A percentile compares a stretch with the other conserved stretches of the same genome.
Conservation (phyloP, 35 echinoderm and acorn worm species). For the Anneissia japonica region DNA sequence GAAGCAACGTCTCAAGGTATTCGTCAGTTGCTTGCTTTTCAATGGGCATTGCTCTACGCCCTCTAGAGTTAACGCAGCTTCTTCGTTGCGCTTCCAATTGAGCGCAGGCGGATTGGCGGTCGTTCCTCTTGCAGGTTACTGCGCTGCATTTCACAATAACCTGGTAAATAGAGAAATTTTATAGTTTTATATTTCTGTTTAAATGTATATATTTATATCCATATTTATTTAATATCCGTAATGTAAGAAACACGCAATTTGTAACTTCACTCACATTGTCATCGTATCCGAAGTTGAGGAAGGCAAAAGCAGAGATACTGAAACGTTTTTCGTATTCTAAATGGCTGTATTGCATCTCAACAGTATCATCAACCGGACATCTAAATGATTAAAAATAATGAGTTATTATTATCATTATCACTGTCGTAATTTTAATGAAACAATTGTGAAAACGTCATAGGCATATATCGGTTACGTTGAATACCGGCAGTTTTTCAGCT, state of each 20-base stretch:
- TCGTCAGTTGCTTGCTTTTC: neutral
- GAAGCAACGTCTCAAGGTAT: neutral
- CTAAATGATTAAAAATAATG: neutral
- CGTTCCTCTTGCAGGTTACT: neutral
- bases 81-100: neutral
- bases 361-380: neutral
- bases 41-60: neutral
- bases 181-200: too few species aligned
- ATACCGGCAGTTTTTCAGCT: too few species aligned
- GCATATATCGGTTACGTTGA: too few species aligned
- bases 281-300: neutral
- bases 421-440: too few species aligned
- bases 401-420: too few species aligned
- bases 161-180: neutral
- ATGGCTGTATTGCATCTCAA: neutral
- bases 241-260: too few species aligned
- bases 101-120: neutral
- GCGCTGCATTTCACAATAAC: neutral
- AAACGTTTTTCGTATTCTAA: neutral
- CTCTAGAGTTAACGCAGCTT: neutral
- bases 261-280: neutral
- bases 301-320: neutral
- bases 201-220: too few species aligned
- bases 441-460: too few species aligned
- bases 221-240: too few species aligned